Base-by-base conservation (phyloP, 2,113 vertebrate species). In the Stomatorhinus ivindoensis region DNA sequence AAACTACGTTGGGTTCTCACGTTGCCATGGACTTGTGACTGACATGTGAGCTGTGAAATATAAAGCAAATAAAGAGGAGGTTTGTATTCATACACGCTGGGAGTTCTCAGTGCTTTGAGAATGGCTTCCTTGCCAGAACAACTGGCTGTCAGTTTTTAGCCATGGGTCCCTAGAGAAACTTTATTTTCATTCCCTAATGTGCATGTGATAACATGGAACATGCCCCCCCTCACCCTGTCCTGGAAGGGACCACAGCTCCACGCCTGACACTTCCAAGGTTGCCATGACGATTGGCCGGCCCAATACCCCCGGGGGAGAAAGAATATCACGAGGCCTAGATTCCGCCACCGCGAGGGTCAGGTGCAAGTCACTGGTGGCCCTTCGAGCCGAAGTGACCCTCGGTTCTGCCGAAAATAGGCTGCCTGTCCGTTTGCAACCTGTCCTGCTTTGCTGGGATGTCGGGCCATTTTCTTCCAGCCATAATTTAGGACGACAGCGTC, bases 231-330 rank as follows among this genome's bases (percentile, higher is more conserved):
- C 87, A 47, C 44, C 1, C 61, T 39, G 3, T 24, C 10, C 31
- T 39, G 35, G 31, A 35, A 80, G 73, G 73, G 73, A 80, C 47
- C 47, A 27, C 39, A 35, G 47, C 69, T 1, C 27, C 2, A 47
- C 5, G 47, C 35, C 73, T 89, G 88, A 83, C 48, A 83, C 50
- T 82, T 89, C 69, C 88, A 24, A 7, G 48, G 88, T 89, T 89
- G 48, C 73, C 35, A 42, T 89, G 88, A 47, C 10, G 19, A 89
- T 53, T 83, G 73, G 69, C 88, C 61, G 10, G 61, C 44, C 27
- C 21, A 4, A 27, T 42, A 61, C 86, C 50, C 85, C 48, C 48
- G 8, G 24, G n/a, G 85, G 27, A 87, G 31, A 27, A 39, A 35
- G 27, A 87, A 87, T 87, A 11, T 87, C 27, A 17, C 48, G 11